Evolutionary conservation across 2,113 vertebrate genomes (phyloP), one percentile per base, ranked within the genome.

Genomic region (Dissostichus mawsoni): DNA sequence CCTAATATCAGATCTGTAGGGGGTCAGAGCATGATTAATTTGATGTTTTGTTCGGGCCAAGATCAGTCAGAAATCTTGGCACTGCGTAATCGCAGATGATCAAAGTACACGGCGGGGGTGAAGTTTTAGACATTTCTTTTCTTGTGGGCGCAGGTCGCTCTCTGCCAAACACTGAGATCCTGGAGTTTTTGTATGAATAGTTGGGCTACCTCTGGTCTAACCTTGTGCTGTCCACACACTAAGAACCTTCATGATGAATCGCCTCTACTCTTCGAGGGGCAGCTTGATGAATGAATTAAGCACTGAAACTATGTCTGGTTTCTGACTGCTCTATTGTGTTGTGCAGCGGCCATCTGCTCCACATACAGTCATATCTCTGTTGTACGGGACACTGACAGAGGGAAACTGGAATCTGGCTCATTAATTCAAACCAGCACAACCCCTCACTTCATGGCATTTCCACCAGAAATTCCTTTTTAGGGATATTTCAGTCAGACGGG

Each of bases 301-400:
- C 92, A 93, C 77, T 74, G 72, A 33, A 58, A 56, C 69, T 57
- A n/a, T 44, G 77, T 74, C 73, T 81, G 75, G 70, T 69, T 85
- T 80, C 67, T 94, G 90, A 91, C 87, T 93, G 92, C 69, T 72
- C 84, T 79, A 87, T 93, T 94, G 93, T 95, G 80, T 81, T 68
- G 47, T 76, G 48, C 70, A 36, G 10, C 47, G 29, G 57, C 89
- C 93, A 93, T 94, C 92, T 93, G 93, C 88, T 91, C 75, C 69
- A 33, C 55, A 41, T 90, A 92, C 93, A 94, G 91, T 81, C 70
- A 62, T 48, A 84, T 87, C 85, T 88, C 91, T 94, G 93, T 94
- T 93, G 52, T 82, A 65, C 62, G 78, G 57, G 47, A 83, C 80
- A 83, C 84, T 83, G 52, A 78, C 70, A 68, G 72, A 66, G 79